Evolutionary conservation across 1,140 invertebrate species (phyloP).

Genomic region (Philopotamus ludificatus): DNA sequence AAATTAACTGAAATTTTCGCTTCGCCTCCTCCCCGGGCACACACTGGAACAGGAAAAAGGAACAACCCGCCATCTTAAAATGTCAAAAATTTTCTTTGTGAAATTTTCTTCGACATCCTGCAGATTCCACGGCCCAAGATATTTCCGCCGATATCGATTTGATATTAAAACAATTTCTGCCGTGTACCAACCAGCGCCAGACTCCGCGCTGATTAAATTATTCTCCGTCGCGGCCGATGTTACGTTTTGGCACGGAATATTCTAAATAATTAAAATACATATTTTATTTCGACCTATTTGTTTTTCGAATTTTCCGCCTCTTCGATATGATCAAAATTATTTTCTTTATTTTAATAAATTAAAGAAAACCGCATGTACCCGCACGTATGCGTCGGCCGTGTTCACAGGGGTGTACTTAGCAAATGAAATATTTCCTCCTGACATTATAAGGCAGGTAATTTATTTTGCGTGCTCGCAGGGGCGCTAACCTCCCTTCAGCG

Average conservation of each 20-base stretch:
- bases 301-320: background rate
- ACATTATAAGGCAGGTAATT: conserved; percentile 24
- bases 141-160: conserved; percentile 15
- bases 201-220: no score
- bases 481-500: background rate
- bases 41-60: background rate
- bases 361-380: no score
- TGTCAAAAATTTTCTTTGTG: conserved; percentile 21
- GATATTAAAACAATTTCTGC: conserved; percentile 17
- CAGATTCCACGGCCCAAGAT: background rate
- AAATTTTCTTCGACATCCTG: conserved; percentile 3
- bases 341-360: no score
- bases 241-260: no score
- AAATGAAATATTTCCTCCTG: conserved; percentile 23
- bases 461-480: background rate
- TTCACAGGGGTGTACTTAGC: conserved; percentile 16
- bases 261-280: no score
- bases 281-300: background rate
- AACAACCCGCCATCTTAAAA: conserved; percentile 7
- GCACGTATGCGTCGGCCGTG: background rate
- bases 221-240: no score
- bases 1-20: conserved; percentile 7
- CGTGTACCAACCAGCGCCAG: no score
- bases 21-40: background rate
- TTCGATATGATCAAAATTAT: no score